These are phyloP conservation scores for Ylistrum balloti DNA, from an alignment of 1,140 invertebrate genomes.

Conservation along the genomic window DNA sequence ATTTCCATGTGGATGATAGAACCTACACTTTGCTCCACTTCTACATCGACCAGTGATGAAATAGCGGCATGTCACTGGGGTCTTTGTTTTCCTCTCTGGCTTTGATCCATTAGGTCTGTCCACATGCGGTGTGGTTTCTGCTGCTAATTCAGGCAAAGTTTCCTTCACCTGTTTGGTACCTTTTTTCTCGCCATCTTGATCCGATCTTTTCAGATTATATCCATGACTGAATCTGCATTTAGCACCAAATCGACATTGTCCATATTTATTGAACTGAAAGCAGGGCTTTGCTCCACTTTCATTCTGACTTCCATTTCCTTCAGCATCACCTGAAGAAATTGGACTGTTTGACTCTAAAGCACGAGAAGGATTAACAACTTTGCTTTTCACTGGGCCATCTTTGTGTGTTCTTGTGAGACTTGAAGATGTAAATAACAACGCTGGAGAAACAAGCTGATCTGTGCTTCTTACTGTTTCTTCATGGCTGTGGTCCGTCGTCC, in stretches of 20 bases:
- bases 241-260: constrained; percentile 59
- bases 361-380: not conserved
- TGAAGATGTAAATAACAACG: not conserved
- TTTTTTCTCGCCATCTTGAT: not conserved
- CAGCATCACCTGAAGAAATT: not conserved
- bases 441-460: not conserved
- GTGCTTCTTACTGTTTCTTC: not conserved
- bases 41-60: constrained; percentile 66
- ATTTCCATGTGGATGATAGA: constrained; percentile 57
- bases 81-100: constrained; percentile 26
- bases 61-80: constrained; percentile 59
- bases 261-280: constrained; percentile 50
- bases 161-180: not conserved
- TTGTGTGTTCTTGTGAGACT: not conserved
- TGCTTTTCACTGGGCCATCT: not conserved
- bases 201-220: constrained; percentile 35
- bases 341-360: not conserved
- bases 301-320: not conserved
- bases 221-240: constrained; percentile 55
- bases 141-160: not conserved
- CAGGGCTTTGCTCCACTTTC: constrained; percentile 49
- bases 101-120: not conserved
- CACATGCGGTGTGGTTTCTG: not conserved
- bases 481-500: not conserved
- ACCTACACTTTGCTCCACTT: constrained; percentile 68